A percentile compares a stretch with the other conserved stretches of the same genome.
phyloP scores from a whole-genome alignment of 2,113 vertebrate species.

The Cyprinus carpio region DNA sequence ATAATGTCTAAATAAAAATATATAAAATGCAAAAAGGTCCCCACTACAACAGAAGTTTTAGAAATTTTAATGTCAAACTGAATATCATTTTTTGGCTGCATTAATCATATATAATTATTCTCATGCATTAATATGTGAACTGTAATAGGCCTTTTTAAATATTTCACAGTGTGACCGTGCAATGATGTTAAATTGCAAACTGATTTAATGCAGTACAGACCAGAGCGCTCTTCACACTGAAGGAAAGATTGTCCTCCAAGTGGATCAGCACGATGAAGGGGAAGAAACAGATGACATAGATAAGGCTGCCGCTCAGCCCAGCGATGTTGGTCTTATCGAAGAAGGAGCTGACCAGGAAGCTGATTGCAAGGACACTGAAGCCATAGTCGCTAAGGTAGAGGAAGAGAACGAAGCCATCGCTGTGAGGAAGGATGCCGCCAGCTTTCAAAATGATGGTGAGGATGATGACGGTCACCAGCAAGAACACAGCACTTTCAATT shows the following conservation, averaged over 20 bases:
- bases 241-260: constrained; percentile 80
- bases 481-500: constrained; percentile 82
- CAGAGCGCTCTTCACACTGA: constrained; percentile 82
- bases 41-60: not conserved
- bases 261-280: constrained; percentile 90
- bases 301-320: constrained; percentile 88
- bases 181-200: not conserved
- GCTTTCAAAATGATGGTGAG: constrained; percentile 87
- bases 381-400: constrained; percentile 90
- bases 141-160: too few species aligned
- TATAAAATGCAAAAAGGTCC: not conserved
- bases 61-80: not conserved
- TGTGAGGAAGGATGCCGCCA: constrained; percentile 84
- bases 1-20: not conserved
- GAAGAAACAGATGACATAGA: constrained; percentile 94
- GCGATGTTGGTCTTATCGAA: constrained; percentile 96
- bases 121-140: too few species aligned
- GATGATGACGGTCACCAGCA: constrained; percentile 83
- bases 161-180: too few species aligned
- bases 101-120: too few species aligned
- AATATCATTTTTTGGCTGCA: not conserved
- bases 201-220: constrained; percentile 69
- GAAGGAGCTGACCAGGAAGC: constrained; percentile 91
- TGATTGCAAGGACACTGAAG: constrained; percentile 90
- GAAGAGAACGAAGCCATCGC: constrained; percentile 86